These are phyloP conservation scores for Synchiropus splendidus DNA, from an alignment of 2,113 vertebrate genomes.

Conservation along the genomic window DNA sequence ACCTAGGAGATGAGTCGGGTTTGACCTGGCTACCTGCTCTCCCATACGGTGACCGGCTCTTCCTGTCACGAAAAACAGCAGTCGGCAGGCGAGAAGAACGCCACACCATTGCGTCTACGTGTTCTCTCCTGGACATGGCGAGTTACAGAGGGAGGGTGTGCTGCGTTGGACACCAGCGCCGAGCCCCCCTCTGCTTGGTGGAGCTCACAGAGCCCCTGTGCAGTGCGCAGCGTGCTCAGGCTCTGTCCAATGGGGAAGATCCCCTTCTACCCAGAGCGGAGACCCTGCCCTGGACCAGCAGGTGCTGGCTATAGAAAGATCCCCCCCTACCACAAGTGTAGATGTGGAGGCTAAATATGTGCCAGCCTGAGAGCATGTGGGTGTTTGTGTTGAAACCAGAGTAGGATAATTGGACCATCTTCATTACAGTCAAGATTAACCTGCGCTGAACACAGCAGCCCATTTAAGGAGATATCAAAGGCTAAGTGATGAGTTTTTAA, in stretches of 20 bases:
- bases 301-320: slow-evolving; percentile 62
- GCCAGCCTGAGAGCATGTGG: slow-evolving; percentile 6
- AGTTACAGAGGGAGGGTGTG: slow-evolving; percentile 37
- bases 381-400: slow-evolving; percentile 6
- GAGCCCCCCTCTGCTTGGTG: slow-evolving; percentile 30
- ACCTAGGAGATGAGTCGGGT: slow-evolving; percentile 53
- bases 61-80: slow-evolving; percentile 51
- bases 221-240: slow-evolving; percentile 29
- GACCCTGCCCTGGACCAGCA: slow-evolving; percentile 40
- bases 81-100: slow-evolving; percentile 53
- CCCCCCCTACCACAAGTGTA: slow-evolving; percentile 22
- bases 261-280: slow-evolving; percentile 25
- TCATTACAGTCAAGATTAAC: no score
- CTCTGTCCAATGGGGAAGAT: slow-evolving; percentile 33
- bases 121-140: slow-evolving; percentile 56
- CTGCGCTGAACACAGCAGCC: no score
- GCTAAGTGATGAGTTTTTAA: no score
- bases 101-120: slow-evolving; percentile 41
- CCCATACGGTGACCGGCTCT: slow-evolving; percentile 48
- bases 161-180: slow-evolving; percentile 21
- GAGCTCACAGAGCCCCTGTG: slow-evolving; percentile 30
- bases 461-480: no score
- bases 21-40: slow-evolving; percentile 31
- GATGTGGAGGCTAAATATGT: slow-evolving; percentile 12
- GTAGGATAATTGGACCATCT: slow-evolving; percentile 22